Base-by-base conservation (phyloP, 2,113 vertebrate species). In the Notothenia rossii region DNA sequence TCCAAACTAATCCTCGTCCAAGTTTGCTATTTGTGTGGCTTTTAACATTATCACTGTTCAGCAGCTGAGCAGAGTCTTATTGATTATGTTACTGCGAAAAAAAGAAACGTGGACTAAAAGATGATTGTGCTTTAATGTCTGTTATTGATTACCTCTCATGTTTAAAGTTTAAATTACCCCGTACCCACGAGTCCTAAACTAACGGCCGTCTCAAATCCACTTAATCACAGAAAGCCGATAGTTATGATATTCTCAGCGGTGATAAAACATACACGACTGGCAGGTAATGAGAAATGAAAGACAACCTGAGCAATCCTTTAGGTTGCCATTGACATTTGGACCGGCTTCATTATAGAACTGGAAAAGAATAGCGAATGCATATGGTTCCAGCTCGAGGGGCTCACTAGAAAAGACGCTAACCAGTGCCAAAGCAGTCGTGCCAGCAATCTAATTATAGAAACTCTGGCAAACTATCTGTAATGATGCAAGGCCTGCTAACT, bases 391-490 rank as follows among this genome's bases (percentile, higher is more conserved):
- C 72, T 50, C 2, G 18, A 79, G 63, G 55, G 51, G 17, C 70
- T 67, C 69, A 1, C 61, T 65, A 74, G 67, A 79, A 82, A 83
- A 85, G 75, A 80, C 36, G 4, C 49, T 46, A 64, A 64, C 70
- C 84, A 55, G 59, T 67, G 86, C 84, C 85, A 83, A 86, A 43
- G 56, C 75, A 14, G 20, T 53, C 50, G 40, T 72, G 81, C 82
- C 87, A 80, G 54, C 56, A 73, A 72, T 88, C 85, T 87, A 91
- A 92, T 92, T 89, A 90, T 89, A 91, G 89, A 56, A 77, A 61
- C 56, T 73, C 62, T 89, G 89, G 87, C 88, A 84, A 70, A 36
- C 65, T 69, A 59, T 79, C 85, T 79, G 59, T 75, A 77, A 88
- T 92, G 89, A 93, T 87, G 93, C 85, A 92, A 89, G 84, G 81